Evolutionary conservation across 2,113 vertebrate genomes (phyloP), one percentile per base, ranked within the genome.

Genomic region (Passerina amoena): DNA sequence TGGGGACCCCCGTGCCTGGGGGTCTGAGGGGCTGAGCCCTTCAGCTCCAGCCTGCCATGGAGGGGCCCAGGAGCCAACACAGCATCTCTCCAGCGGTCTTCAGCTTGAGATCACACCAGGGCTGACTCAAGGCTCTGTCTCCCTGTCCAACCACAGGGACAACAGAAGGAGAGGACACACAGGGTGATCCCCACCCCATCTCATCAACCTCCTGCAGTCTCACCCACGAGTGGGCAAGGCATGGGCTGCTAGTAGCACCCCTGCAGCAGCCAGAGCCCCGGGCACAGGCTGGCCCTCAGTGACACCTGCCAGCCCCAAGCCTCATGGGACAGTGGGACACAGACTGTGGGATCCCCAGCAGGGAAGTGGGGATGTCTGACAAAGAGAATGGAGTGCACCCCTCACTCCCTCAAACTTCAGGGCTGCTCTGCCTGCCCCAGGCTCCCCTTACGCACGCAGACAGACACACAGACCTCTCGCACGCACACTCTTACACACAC

Each of bases 281-380:
- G 8, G 14, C 6, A 4, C 37, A 53, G 47, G 33, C 37, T 70
- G 56, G 14, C 56, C 27, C 54, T 21, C 40, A 37, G 70, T 0
- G 4, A 72, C 18, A 13, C 60, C n/a, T 21, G 53, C 48, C 54
- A 80, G 60, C 48, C 14, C 45, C 56, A 69, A 53, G 25, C 30
- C 40, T 53, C 48, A 17, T 0, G 0, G 57, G 38, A 35, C 66
- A 68, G 60, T 0, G 2, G 64, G 44, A 90, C 51, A 50, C 0
- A 0, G 42, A 47, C 50, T 37, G 38, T 5, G 8, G 63, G 54
- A 88, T 53, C 57, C 53, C 47, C 0, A 0, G 35, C 1, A 6
- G 14, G 63, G 37, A 82, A 48, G 63, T 56, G 30, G 25, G 24
- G 9, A 4, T 16, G 14, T 25, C 21, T 16, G 12, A n/a, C 0